A percentile compares a stretch with the other conserved stretches of the same genome.
phyloP scores from a whole-genome alignment of 1,140 invertebrate species.

The Drosophila kepulauana region DNA sequence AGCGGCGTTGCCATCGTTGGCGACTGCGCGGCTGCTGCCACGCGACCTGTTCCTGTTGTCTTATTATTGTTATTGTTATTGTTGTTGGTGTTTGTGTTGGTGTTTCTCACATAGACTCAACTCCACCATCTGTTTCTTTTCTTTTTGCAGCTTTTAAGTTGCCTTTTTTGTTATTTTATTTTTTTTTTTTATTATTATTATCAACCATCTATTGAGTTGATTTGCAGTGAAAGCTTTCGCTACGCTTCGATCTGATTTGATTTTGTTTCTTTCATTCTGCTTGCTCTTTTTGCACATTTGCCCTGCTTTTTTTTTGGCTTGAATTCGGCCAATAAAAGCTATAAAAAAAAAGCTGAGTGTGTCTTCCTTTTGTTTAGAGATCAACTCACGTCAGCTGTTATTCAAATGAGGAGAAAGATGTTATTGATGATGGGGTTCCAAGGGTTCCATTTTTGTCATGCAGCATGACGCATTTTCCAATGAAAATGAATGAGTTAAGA shows the following conservation, averaged over 20 bases:
- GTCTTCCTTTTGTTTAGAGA: not conserved
- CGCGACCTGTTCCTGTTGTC: conserved; percentile 65
- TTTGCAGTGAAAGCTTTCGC: conserved; percentile 30
- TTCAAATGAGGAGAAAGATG: not conserved
- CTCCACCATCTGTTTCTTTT: conserved; percentile 19
- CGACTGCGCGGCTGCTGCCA: conserved; percentile 17
- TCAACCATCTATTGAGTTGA: conserved; percentile 20
- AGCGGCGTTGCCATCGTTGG: not conserved
- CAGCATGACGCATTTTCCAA: conserved; percentile 7
- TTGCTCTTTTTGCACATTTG: conserved; percentile 20
- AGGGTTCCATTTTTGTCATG: conserved; percentile 3
- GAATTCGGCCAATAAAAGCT: not conserved
- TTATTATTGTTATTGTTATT: conserved; percentile 5
- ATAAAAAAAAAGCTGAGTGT: not conserved
- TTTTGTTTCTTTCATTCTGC: not conserved
- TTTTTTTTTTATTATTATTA: not conserved
- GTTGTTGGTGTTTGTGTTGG: not conserved
- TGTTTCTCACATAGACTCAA: conserved; percentile 9
- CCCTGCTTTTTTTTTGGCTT: conserved; percentile 6
- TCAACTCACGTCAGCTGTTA: conserved; percentile 6
- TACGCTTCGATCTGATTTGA: conserved; percentile 26
- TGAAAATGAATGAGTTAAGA: too few relatives aligned
- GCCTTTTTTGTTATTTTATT: not conserved
- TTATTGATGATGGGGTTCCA: not conserved
- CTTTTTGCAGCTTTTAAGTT: conserved; percentile 12